Base-by-base conservation (phyloP, 2,113 vertebrate genomes). In the Campylomormyrus tamandua region DNA sequence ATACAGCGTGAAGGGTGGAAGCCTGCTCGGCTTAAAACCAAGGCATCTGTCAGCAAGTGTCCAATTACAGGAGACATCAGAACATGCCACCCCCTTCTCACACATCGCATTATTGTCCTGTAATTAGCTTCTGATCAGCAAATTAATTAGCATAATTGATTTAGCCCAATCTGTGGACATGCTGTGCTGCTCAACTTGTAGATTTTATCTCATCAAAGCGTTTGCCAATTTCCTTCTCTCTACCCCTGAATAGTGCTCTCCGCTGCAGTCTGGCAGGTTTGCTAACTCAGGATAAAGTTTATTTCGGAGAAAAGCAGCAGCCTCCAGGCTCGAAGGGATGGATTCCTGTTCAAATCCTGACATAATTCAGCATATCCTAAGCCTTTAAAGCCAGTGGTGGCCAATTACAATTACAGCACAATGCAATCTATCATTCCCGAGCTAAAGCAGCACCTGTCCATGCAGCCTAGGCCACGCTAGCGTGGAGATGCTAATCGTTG, bases 401-500 rank as follows among this genome's bases (percentile, higher is more conserved):
- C 88, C 83, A 87, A 91, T 92, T 91, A 92, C 89, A 70, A 91
- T 93, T 93, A 92, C 89, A 87, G 89, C 89, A 90, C 90, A 91
- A 85, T 92, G 89, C 89, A 91, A 94, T 92, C 92, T 90, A 88
- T 90, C 39, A 87, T 87, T 88, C 85, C 90, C 87, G 90, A 53
- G 2, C 27, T 35, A 70, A 90, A 89, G 83, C 89, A 90, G 91
- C 84, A 91, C 91, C 93, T 92, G 90, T 88, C 83, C 10, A 49
- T 87, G 85, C 87, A 35, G 62, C n/a, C 87, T 89, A 90, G 84
- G 90, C 90, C 58, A 88, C 85, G 89, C 87, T 89, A 92, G 92
- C 88, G 90, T 91, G 93, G 91, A 89, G 89, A 39, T 88, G 91
- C 77, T 91, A 94, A 95, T 95, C 92, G 93, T 91, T 89, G 91